phyloP scores from a whole-genome alignment of 1,140 invertebrate genomes.

The Formica selysi region DNA sequence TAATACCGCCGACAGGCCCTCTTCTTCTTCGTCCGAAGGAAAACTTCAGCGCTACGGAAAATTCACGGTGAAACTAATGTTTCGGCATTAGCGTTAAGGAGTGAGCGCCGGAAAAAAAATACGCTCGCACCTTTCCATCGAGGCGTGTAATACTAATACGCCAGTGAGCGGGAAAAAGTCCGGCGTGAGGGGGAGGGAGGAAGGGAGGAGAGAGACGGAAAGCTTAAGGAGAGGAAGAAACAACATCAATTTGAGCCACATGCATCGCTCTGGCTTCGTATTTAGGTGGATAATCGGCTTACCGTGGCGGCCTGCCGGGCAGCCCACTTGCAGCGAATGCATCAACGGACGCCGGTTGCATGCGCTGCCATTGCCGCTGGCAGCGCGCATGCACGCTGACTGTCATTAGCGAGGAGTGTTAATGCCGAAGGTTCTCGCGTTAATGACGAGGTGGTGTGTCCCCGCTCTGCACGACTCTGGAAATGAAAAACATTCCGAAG shows the following conservation, averaged over 20 bases:
- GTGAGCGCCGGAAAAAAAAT: neutral
- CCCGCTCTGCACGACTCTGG: conserved; percentile 5
- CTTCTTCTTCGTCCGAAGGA: neutral
- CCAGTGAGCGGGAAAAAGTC: conserved; percentile 1
- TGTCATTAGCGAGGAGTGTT: conserved; percentile 79
- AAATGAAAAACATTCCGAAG: conserved; percentile 36
- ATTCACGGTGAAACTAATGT: neutral
- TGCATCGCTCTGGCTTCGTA: conserved; percentile 85
- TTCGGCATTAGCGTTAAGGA: neutral
- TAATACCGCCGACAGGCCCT: neutral
- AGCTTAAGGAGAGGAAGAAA: conserved; percentile 70
- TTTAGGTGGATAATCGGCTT: conserved; percentile 86
- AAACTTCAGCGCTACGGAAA: neutral
- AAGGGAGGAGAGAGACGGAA: conserved; percentile 15
- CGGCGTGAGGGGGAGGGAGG: too few species aligned
- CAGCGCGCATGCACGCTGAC: conserved; percentile 56
- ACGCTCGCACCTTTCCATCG: neutral
- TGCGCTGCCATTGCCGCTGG: neutral
- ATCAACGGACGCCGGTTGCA: conserved; percentile 65
- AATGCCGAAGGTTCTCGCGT: conserved; percentile 66
- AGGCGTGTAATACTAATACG: conserved; percentile 12
- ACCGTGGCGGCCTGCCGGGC: conserved; percentile 79
- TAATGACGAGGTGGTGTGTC: conserved; percentile 57
- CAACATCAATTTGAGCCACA: conserved; percentile 84
- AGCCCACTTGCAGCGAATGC: conserved; percentile 80